A percentile compares a stretch with the other conserved stretches of the same genome.
phyloP scores from a whole-genome alignment of 2,797 vertebrate species.

The Phataginus tricuspis region DNA sequence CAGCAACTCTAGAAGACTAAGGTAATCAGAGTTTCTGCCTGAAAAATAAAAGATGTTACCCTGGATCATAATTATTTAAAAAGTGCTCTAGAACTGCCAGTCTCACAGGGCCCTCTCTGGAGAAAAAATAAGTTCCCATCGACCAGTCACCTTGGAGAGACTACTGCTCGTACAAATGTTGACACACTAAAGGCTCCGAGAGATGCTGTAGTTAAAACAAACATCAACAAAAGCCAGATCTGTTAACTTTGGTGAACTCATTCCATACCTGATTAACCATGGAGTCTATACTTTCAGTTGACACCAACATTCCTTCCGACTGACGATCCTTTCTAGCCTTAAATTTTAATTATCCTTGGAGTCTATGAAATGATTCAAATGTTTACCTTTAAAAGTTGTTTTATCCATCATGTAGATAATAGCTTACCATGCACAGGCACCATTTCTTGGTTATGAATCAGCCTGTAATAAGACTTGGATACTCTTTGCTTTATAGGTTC shows the following conservation, averaged over 20 bases:
- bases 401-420: background rate
- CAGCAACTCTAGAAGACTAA: background rate
- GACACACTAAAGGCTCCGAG: background rate
- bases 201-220: background rate
- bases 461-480: constrained; percentile 12
- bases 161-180: background rate
- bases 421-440: background rate
- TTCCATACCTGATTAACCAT: background rate
- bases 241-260: background rate
- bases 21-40: background rate
- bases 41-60: background rate
- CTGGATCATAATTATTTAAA: background rate
- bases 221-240: background rate
- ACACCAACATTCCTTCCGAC: background rate
- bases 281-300: background rate
- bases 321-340: background rate
- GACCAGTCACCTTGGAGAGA: background rate
- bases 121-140: background rate
- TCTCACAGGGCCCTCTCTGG: background rate
- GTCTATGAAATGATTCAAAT: background rate
- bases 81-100: background rate
- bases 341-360: background rate
- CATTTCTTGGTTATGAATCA: constrained; percentile 14
- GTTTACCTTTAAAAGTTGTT: background rate
- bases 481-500: constrained; percentile 12